phyloP scores from a whole-genome alignment of 2,113 vertebrate species.

The Callorhinus ursinus region DNA sequence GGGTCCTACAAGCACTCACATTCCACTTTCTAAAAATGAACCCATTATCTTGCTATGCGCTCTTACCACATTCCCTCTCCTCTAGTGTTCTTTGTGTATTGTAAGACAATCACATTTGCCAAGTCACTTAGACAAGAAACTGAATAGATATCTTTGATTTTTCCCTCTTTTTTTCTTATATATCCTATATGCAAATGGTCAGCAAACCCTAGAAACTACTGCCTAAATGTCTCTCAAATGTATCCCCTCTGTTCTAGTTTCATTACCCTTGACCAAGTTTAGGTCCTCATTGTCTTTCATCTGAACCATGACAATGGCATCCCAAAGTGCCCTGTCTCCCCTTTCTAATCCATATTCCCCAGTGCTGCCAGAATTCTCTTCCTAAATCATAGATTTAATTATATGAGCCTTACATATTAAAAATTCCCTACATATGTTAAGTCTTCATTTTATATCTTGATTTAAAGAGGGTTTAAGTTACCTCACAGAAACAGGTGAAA shows the following conservation, averaged over 20 bases:
- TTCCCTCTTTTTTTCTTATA: background rate
- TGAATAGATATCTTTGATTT: background rate
- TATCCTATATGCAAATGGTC: background rate
- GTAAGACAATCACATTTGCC: background rate
- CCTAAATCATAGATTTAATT: background rate
- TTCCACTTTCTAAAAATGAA: background rate
- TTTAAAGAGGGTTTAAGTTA: background rate
- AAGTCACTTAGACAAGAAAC: background rate
- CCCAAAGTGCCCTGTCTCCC: background rate
- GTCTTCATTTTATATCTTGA: background rate
- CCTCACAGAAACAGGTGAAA: background rate
- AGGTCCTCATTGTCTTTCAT: background rate
- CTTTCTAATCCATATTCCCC: background rate
- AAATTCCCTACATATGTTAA: background rate
- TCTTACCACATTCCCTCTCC: rapidly evolving
- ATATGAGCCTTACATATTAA: background rate
- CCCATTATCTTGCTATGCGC: background rate
- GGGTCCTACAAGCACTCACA: background rate
- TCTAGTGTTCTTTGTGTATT: background rate
- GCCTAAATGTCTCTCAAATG: background rate
- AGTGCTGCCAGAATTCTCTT: background rate
- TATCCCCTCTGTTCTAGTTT: background rate
- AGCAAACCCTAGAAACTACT: background rate
- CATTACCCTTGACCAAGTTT: background rate
- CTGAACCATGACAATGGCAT: background rate